These are phyloP conservation scores for Pollenia angustigena DNA, from an alignment of 2,888 invertebrate genomes.

Conservation along the genomic window DNA sequence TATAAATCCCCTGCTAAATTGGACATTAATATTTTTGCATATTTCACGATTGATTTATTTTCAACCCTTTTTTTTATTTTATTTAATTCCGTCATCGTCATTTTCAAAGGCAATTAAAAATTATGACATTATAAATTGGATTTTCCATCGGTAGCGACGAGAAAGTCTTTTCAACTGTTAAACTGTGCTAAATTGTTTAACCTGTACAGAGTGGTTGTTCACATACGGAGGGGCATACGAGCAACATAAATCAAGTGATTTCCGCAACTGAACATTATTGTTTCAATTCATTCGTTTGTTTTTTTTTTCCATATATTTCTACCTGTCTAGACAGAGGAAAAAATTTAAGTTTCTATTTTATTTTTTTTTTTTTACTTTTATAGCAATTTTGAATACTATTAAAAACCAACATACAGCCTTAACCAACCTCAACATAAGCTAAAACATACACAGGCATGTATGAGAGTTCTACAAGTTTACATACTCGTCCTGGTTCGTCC, in stretches of 20 bases:
- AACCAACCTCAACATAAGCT: constrained; percentile 60
- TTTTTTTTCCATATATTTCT: constrained; percentile 30
- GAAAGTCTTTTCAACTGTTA: constrained; percentile 43
- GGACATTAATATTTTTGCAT: neutral
- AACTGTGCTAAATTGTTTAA: constrained; percentile 63
- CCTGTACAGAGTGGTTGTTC: neutral
- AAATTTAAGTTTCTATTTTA: constrained; percentile 63
- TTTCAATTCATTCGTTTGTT: constrained; percentile 52
- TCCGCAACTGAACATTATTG: constrained; percentile 71
- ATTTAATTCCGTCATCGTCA: constrained; percentile 24
- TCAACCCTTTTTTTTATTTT: neutral
- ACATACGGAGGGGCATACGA: neutral
- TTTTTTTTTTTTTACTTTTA: constrained; percentile 11
- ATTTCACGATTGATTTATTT: neutral
- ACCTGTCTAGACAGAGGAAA: constrained; percentile 73
- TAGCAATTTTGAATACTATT: constrained; percentile 44
- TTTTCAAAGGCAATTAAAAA: constrained; percentile 67
- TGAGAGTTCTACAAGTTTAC: neutral
- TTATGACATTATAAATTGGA: constrained; percentile 70
- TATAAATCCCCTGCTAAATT: too few species aligned
- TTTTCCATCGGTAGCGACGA: constrained; percentile 56
- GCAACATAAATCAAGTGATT: constrained; percentile 70
- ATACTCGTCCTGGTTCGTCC: constrained; percentile 14
- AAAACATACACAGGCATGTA: neutral
- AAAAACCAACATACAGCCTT: constrained; percentile 35